These are phyloP conservation scores for Lepilemur ruficaudatus DNA, from an alignment of 2,797 vertebrate genomes.

Conservation along the genomic window DNA sequence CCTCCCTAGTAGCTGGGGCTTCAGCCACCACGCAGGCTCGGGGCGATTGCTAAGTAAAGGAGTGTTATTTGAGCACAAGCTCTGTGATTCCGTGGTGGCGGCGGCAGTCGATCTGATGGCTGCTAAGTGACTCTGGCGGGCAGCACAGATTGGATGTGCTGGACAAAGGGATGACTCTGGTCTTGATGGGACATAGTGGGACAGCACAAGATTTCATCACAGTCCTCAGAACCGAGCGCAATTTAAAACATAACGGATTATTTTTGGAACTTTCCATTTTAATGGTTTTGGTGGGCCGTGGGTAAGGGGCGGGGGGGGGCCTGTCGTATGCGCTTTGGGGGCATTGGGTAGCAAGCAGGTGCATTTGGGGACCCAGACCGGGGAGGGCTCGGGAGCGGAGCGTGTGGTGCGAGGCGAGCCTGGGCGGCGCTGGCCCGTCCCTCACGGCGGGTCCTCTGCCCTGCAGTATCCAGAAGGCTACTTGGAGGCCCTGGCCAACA, in stretches of 20 bases:
- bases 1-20: background rate
- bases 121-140: background rate
- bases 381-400: background rate
- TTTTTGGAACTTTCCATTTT: background rate
- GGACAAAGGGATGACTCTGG: background rate
- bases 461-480: constrained; percentile 96
- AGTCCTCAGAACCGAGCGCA: background rate
- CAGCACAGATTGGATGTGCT: background rate
- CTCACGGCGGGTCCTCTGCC: too few relatives aligned
- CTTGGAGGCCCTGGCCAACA: constrained; percentile 90
- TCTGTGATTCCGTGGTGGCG: background rate
- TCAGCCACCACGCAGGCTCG: background rate
- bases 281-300: background rate
- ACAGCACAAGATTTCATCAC: background rate
- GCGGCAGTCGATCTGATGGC: background rate
- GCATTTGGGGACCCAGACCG: background rate
- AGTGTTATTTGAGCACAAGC: too few relatives aligned
- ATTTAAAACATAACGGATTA: background rate
- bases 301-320: background rate
- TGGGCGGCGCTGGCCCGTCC: background rate
- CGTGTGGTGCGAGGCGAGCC: rapidly evolving
- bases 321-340: background rate
- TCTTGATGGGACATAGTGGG: background rate
- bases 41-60: background rate
- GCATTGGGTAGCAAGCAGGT: background rate